Base-by-base conservation (phyloP, 2,888 invertebrate genomes). In the Aethes cnicana region DNA sequence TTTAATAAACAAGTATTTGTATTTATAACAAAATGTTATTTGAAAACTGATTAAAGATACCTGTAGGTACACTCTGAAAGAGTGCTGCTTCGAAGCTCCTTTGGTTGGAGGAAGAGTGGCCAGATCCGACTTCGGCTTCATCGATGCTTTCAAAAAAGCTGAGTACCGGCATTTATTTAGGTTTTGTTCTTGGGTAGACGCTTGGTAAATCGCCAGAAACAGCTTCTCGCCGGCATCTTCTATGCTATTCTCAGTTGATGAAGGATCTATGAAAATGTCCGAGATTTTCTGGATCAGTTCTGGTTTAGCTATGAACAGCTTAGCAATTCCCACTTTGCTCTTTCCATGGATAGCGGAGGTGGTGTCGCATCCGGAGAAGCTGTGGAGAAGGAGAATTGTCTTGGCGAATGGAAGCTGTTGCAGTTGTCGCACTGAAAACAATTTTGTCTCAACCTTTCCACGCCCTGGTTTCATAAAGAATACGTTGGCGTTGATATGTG, bases 141-240 rank as follows among this genome's bases (percentile, higher is more conserved):
- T 35, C 1, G 17, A 17, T 33, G 32, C 32, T 33, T 7, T 35
- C 6, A 35, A 9, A 18, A 35, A 35, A 35, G 9, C 33, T 17
- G 18, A 35, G 33, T 35, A 35, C 5, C 35, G 35, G 8, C 2
- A 9, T 18, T 35, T 35, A 11, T 35, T 35, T 5, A 20, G 18
- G 11, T 35, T 35, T 35, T 35, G 35, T 35, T 35, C 35, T 18
- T 20, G 35, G 18, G 7, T 9, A 35, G n/a, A n/a, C n/a, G n/a
- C n/a, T n/a, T n/a, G 0, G 33, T 33, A 33, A 17, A 44, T 44
- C 9, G 23, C 4, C 44, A 44, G 23, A 44, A 44, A 44, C 25
- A 33, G 16, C 16, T 44, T 44, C 33, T 44, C 44, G 9, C 46
- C 35, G 46, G 35, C 46, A 16, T 46, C 14, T 46, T 33, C 23